Conservation (phyloP, 2,888 invertebrate species). For the Tiphia femorata region DNA sequence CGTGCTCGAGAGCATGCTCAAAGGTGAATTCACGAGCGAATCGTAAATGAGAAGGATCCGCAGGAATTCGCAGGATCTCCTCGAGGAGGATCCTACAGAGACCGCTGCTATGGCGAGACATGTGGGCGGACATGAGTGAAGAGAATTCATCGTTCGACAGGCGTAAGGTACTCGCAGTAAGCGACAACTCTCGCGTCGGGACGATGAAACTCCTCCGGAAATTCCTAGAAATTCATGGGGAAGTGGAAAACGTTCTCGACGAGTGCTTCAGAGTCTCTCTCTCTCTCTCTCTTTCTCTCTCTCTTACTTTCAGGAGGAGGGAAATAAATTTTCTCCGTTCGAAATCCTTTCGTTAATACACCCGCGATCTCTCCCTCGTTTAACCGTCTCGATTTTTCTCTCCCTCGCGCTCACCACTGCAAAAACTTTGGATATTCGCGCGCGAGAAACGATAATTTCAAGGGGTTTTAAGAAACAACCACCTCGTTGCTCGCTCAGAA, state of each 20-base stretch:
- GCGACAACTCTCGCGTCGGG: constrained; percentile 21
- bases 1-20: too few relatives aligned
- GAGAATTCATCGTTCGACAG: constrained; percentile 21
- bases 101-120: constrained; percentile 14
- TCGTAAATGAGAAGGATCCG: constrained; percentile 24
- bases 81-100: too few relatives aligned
- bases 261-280: neutral
- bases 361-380: neutral
- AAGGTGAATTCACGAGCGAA: too few relatives aligned
- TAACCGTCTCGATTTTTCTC: neutral
- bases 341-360: neutral
- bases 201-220: constrained; percentile 13
- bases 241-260: constrained; percentile 22
- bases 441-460: neutral
- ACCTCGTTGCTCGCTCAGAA: too few relatives aligned
- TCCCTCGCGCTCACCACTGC: too few relatives aligned
- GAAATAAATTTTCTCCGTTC: too few relatives aligned
- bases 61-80: constrained; percentile 8
- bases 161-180: constrained; percentile 33
- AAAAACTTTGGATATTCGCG: neutral
- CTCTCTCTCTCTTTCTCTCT: neutral
- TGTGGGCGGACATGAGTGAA: constrained; percentile 25
- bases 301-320: neutral
- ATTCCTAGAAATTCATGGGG: constrained; percentile 25
- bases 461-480: too few relatives aligned